A percentile compares a stretch with the other conserved stretches of the same genome.
Conservation (phyloP, 1,140 invertebrate genomes). For the Araneus ventricosus region DNA sequence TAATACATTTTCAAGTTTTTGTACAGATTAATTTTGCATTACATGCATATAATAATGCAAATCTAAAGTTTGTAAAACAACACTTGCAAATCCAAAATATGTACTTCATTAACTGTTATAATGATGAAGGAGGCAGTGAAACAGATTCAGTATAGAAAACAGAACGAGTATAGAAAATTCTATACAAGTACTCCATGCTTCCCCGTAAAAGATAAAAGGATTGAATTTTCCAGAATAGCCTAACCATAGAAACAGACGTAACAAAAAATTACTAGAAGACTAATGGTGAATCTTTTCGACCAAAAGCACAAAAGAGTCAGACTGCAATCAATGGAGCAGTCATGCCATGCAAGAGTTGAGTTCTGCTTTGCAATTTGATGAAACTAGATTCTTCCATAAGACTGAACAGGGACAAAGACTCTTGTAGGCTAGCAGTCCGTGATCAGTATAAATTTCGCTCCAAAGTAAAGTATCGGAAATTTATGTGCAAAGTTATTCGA, state of each 20-base stretch:
- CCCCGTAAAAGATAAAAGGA: neutral
- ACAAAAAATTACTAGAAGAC: neutral
- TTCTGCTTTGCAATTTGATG: neutral
- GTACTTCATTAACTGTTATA: neutral
- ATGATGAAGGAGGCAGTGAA: neutral
- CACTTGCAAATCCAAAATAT: neutral
- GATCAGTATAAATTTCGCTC: neutral
- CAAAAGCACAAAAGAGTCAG: neutral
- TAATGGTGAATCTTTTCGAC: neutral
- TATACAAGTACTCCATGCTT: neutral
- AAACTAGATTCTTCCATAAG: neutral
- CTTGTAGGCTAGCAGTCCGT: neutral
- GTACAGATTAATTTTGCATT: too few relatives aligned
- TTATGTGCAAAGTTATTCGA: too few relatives aligned
- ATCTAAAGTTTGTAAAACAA: too few relatives aligned
- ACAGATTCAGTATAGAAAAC: too few relatives aligned
- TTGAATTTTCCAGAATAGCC: neutral
- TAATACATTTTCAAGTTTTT: too few relatives aligned
- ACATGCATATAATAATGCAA: too few relatives aligned
- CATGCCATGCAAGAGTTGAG: conserved; percentile 5
- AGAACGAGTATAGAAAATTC: neutral
- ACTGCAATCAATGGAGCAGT: conserved; percentile 7
- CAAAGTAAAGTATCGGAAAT: too few relatives aligned
- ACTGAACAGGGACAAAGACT: neutral
- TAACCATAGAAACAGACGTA: neutral